Percentiles rank a stretch among this genome's conserved stretches.
phyloP scores from a whole-genome alignment of 1,140 invertebrate species.

The Thereuonema tuberculata region DNA sequence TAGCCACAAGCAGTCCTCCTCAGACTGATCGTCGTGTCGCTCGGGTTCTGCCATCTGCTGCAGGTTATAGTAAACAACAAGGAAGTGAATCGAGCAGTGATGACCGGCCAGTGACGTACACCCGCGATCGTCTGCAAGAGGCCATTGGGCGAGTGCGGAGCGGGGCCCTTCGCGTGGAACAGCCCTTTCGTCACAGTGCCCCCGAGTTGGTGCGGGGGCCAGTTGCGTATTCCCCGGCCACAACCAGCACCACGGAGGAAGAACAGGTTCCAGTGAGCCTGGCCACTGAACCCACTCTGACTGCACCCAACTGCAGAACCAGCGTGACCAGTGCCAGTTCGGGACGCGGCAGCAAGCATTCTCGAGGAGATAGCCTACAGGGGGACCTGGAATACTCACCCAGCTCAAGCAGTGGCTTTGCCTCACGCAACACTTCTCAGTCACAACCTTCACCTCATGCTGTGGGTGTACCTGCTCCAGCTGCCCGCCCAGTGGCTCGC shows the following conservation, averaged over 20 bases:
- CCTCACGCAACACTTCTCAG: slow-evolving; percentile 18
- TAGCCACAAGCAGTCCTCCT: slow-evolving; percentile 29
- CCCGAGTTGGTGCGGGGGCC: slow-evolving; percentile 14
- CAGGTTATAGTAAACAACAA: background rate
- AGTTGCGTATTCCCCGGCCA: slow-evolving; percentile 3
- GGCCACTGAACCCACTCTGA: too few relatives aligned
- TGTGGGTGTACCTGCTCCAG: slow-evolving; percentile 21
- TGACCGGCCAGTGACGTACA: slow-evolving; percentile 28
- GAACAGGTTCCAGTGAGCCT: background rate
- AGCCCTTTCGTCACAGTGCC: slow-evolving; percentile 16
- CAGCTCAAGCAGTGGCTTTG: slow-evolving; percentile 21
- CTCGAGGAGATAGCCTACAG: slow-evolving; percentile 16
- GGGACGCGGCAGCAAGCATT: slow-evolving; percentile 18
- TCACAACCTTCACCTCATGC: slow-evolving; percentile 26
- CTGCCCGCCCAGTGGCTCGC: slow-evolving; percentile 20
- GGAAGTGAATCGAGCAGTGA: slow-evolving; percentile 19
- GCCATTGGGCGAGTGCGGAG: slow-evolving; percentile 31
- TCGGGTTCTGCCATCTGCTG: background rate
- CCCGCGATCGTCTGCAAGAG: slow-evolving; percentile 32
- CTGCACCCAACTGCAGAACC: slow-evolving; percentile 14
- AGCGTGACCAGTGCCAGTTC: slow-evolving; percentile 20
- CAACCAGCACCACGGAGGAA: slow-evolving; percentile 24
- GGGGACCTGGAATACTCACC: slow-evolving; percentile 18
- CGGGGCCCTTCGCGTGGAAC: slow-evolving; percentile 21
- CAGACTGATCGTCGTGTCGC: background rate